Base-by-base conservation (phyloP, 2,113 vertebrate genomes). In the Copsychus sechellarum region DNA sequence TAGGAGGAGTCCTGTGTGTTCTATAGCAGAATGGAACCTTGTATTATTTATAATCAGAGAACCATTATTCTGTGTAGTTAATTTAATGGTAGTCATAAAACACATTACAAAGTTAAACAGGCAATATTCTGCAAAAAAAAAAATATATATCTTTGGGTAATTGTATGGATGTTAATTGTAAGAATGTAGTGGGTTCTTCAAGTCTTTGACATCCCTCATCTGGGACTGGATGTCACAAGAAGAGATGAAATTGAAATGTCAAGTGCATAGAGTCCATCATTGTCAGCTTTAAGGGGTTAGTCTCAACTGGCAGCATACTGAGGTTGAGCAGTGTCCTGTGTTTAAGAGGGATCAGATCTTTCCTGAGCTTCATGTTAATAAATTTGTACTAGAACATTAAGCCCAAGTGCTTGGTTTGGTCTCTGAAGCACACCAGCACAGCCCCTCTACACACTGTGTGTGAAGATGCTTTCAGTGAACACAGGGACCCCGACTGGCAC, bases 241-340 rank as follows among this genome's bases (percentile, higher is more conserved):
- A 74, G 33, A 78, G 50, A 81, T 1, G 4, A 31, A 67, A 19
- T 43, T 60, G 43, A 24, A 51, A 64, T 24, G 12, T 2, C 0
- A 0, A 10, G 26, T 67, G 22, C 17, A 29, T 14, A 23, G 31
- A 25, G 11, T 38, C 36, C 33, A 24, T 61, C 14, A 3, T 1
- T 81, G 54, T 4, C 36, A 73, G 36, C 24, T 77, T 81, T 61
- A 28, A 53, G n/a, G 54, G 14, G 6, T 48, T 53, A 60, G 16
- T 86, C 14, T 88, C 43, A 23, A 2, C 12, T n/a, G 54, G 5
- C 45, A 81, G 26, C 0, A 0, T 26, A 42, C 38, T 36, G 43
- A 62, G 40, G 36, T 36, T 77, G 26, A 53, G 31, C 50, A 40
- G 9, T 69, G 43, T 28, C 43, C 34, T 71, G 38, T 42, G 6